A percentile compares a stretch with the other conserved stretches of the same genome.
phyloP scores from a whole-genome alignment of 2,797 vertebrate genomes.

The Coranthus polyacanthus region DNA sequence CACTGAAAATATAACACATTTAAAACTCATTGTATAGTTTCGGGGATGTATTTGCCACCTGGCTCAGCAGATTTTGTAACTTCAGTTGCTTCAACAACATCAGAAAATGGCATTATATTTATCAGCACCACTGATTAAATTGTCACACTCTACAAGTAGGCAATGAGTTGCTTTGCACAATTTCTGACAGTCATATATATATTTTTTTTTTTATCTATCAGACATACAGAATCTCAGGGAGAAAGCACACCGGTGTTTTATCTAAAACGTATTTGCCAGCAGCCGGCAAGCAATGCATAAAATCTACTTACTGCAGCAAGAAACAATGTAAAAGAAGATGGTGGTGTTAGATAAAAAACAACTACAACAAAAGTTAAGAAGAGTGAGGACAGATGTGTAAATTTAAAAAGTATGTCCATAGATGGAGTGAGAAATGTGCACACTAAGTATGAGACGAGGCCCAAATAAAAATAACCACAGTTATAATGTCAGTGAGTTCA shows the following conservation, averaged over 20 bases:
- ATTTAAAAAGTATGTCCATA: neutral
- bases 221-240: conserved; percentile 5
- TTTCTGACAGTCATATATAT: neutral
- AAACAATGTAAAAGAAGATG: conserved; percentile 18
- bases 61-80: neutral
- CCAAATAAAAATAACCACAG: too few relatives aligned
- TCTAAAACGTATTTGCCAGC: conserved; percentile 23
- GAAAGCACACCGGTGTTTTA: conserved; percentile 2
- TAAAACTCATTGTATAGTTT: neutral
- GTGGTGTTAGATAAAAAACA: neutral
- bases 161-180: neutral
- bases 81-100: neutral
- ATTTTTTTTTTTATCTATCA: conserved; percentile 5
- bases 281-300: neutral
- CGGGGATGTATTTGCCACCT: neutral
- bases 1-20: neutral
- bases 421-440: neutral
- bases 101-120: conserved; percentile 2
- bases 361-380: neutral
- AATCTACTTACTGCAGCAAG: conserved; percentile 5
- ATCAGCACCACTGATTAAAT: neutral
- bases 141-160: neutral
- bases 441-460: too few relatives aligned
- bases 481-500: too few relatives aligned
- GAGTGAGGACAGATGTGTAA: neutral